These are phyloP conservation scores for Drosophila bocki DNA, from an alignment of 1,140 invertebrate genomes.

Conservation along the genomic window DNA sequence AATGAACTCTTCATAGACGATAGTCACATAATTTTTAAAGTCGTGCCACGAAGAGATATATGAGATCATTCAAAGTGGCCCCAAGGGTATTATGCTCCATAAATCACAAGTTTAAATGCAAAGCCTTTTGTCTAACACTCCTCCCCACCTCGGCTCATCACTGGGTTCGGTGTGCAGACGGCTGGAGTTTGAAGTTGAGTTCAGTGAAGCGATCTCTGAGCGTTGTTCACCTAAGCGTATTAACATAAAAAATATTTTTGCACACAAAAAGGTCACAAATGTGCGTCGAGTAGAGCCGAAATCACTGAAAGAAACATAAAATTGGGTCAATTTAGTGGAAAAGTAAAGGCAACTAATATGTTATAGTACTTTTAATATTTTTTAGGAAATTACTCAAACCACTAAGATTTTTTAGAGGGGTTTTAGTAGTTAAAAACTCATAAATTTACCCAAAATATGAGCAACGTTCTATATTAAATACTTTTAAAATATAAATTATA, in stretches of 20 bases:
- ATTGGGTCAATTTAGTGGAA: neutral
- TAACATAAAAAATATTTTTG: slow-evolving; percentile 45
- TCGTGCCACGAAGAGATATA: slow-evolving; percentile 85
- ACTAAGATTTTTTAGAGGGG: neutral
- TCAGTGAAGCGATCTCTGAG: slow-evolving; percentile 34
- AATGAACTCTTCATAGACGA: slow-evolving; percentile 32
- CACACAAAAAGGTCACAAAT: slow-evolving; percentile 38
- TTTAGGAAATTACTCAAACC: neutral
- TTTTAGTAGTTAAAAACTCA: neutral
- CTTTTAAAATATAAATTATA: neutral
- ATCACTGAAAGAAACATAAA: neutral
- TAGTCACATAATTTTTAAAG: slow-evolving; percentile 17
- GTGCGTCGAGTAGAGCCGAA: slow-evolving; percentile 1
- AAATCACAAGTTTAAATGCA: slow-evolving; percentile 68
- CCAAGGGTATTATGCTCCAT: slow-evolving; percentile 57
- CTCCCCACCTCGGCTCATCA: slow-evolving; percentile 13
- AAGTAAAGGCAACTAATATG: neutral
- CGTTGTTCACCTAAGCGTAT: slow-evolving; percentile 46
- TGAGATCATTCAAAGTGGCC: slow-evolving; percentile 87
- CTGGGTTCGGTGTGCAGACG: slow-evolving; percentile 26
- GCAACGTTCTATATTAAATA: neutral
- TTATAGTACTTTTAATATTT: neutral
- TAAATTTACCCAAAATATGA: neutral
- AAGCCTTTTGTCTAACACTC: slow-evolving; percentile 62
- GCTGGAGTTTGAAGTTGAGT: slow-evolving; percentile 35